Evolutionary conservation across 2,113 vertebrate genomes (phyloP), one percentile per base, ranked within the genome.

Genomic region (zebrafish (Danio rerio)): DNA sequence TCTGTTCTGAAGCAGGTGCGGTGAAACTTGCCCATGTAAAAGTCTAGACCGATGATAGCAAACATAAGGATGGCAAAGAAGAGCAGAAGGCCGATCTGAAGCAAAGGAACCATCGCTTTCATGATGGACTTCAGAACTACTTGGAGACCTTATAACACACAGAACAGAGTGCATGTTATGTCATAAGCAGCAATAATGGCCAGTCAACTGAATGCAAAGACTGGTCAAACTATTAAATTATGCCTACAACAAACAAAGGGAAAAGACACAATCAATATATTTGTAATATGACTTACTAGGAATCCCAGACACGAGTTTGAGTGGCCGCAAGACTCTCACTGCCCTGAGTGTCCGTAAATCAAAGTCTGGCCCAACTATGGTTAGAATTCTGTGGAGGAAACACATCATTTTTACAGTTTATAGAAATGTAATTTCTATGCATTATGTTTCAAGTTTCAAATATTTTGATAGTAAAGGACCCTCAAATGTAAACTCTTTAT

Each of bases 61-160:
- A 99, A 99, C 98, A 99, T 99, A 90, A 99, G 96, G 11, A 99
- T 99, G 81, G 98, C 98, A 0, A 99, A 99, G 93, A 99, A 99
- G 20, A 99, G 96, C 13, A 99, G 95, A 88, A 99, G 87, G 81
- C 97, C 98, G 0, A 99, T 99, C 91, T 99, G 98, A 21, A 99
- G 96, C 82, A 99, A 90, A 1, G 98, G 98, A 0, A 98, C 95
- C 98, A 99, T 99, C 1, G 98, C 98, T 91, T 99, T 99, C 98
- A 99, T 99, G 84, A 99, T 99, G 87, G 98, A 99, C 93, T 99
- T 99, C 80, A 99, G 91, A 9, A 99, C 98, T 87, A 99, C 98
- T 92, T 99, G 98, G 66, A 99, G 88, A 85, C 98, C 98, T 99
- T 84, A 83, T 5, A 43, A 71, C 20, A 70, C 61, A 74, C 31